Conservation (phyloP, 2,797 vertebrate species). For the Emys orbicularis region DNA sequence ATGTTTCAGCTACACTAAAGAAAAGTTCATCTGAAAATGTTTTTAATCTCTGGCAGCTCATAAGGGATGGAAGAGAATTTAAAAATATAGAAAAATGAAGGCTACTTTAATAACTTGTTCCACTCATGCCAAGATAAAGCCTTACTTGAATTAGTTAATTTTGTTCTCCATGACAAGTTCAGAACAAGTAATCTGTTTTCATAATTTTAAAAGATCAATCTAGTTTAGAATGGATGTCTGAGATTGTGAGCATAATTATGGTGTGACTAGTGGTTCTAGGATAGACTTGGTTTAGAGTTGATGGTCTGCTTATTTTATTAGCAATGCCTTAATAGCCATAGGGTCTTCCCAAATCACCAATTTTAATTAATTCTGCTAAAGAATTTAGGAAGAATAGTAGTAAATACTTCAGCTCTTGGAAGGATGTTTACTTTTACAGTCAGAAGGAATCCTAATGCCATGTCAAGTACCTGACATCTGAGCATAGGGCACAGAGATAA, state of each 20-base stretch:
- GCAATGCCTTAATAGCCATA: neutral
- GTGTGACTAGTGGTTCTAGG: slow-evolving; percentile 15
- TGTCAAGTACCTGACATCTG: slow-evolving; percentile 51
- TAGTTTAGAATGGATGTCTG: slow-evolving; percentile 15
- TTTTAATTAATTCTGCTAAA: slow-evolving; percentile 22
- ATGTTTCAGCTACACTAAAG: neutral
- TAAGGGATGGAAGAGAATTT: slow-evolving; percentile 42
- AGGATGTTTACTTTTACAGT: slow-evolving; percentile 10
- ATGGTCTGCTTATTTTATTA: neutral
- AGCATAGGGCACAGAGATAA: slow-evolving; percentile 29
- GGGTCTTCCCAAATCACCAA: neutral
- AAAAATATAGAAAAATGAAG: neutral
- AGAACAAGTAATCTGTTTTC: slow-evolving; percentile 2
- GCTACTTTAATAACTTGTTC: neutral
- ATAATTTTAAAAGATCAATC: slow-evolving; percentile 22
- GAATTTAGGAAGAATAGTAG: slow-evolving; percentile 41
- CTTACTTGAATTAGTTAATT: slow-evolving; percentile 4
- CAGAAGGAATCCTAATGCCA: slow-evolving; percentile 14
- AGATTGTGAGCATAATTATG: neutral
- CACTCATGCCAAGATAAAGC: slow-evolving; percentile 15
- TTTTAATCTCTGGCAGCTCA: slow-evolving; percentile 46
- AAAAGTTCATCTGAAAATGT: neutral
- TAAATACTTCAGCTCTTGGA: slow-evolving; percentile 24
- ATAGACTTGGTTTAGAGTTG: neutral
- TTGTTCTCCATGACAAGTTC: neutral